These are phyloP conservation scores for Tapera naevia DNA, from an alignment of 2,797 vertebrate genomes.

Conservation along the genomic window DNA sequence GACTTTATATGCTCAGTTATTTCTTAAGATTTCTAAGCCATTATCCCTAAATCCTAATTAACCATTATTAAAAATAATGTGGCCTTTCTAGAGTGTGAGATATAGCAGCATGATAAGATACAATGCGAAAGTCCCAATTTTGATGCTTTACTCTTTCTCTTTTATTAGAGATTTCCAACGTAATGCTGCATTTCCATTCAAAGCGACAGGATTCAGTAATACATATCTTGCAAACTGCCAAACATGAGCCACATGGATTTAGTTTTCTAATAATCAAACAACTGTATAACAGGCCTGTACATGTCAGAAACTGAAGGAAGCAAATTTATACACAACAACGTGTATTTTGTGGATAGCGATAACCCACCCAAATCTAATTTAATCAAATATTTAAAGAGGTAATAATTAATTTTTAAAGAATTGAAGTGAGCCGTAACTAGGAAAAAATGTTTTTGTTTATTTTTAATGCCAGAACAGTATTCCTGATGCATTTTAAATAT, in stretches of 20 bases:
- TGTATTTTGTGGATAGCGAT: slow-evolving; percentile 65
- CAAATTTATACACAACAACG: slow-evolving; percentile 60
- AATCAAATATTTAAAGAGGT: slow-evolving; percentile 82
- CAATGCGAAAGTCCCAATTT: not conserved
- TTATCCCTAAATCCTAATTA: slow-evolving; percentile 62
- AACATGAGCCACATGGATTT: slow-evolving; percentile 22
- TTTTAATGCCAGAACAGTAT: slow-evolving; percentile 79
- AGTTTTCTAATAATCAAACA: slow-evolving; percentile 62
- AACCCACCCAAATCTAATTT: slow-evolving; percentile 78
- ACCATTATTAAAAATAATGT: slow-evolving; percentile 47
- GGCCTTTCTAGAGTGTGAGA: slow-evolving; percentile 10
- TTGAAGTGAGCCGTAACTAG: slow-evolving; percentile 75
- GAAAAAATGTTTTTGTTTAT: slow-evolving; percentile 79
- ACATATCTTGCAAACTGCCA: slow-evolving; percentile 38
- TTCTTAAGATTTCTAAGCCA: slow-evolving; percentile 11
- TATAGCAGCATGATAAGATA: not conserved
- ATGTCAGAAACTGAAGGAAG: slow-evolving; percentile 61
- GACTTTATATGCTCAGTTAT: not conserved
- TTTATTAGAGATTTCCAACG: slow-evolving; percentile 22
- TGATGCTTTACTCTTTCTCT: not conserved
- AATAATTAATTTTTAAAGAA: slow-evolving; percentile 84
- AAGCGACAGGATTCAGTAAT: slow-evolving; percentile 20
- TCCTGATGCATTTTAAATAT: slow-evolving; percentile 81
- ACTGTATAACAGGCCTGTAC: slow-evolving; percentile 48
- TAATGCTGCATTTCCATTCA: slow-evolving; percentile 43